Conservation (phyloP, 2,797 vertebrate species). For the Serranus cabrilla region DNA sequence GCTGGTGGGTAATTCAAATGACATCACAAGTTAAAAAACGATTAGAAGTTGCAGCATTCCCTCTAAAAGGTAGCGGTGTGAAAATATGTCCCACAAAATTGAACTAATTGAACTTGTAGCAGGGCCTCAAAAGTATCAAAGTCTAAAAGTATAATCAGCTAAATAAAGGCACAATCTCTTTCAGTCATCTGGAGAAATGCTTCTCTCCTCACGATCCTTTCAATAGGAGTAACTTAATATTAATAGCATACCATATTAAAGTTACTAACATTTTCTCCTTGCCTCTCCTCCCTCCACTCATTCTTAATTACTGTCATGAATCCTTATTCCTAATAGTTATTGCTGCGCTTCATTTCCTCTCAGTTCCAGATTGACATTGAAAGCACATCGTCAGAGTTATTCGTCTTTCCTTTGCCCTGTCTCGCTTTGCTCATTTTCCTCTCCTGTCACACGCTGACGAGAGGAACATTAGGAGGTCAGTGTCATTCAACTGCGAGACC, state of each 20-base stretch:
- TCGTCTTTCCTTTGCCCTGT: slow-evolving; percentile 13
- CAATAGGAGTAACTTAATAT: slow-evolving; percentile 20
- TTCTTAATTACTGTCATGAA: slow-evolving; percentile 32
- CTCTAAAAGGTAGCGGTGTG: neutral
- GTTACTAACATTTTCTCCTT: slow-evolving; percentile 35
- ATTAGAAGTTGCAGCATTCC: neutral
- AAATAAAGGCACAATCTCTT: too few relatives aligned
- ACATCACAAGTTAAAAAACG: neutral
- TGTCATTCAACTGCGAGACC: slow-evolving; percentile 32
- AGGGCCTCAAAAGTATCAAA: neutral
- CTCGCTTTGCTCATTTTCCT: slow-evolving; percentile 22
- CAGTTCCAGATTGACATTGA: slow-evolving; percentile 32
- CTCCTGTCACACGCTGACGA: slow-evolving; percentile 15
- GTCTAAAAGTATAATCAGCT: neutral
- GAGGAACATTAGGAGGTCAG: slow-evolving; percentile 42
- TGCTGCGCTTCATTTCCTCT: slow-evolving; percentile 48
- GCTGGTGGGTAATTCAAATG: neutral
- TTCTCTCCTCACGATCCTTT: neutral
- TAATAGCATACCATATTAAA: slow-evolving; percentile 17
- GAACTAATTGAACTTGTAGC: neutral
- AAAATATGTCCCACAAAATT: neutral
- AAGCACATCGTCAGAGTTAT: slow-evolving; percentile 26
- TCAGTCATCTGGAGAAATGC: neutral
- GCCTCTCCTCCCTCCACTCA: slow-evolving; percentile 10
- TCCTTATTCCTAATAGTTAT: slow-evolving; percentile 38